Evolutionary conservation across 2,797 vertebrate genomes (phyloP).

Genomic region (Tapera naevia): DNA sequence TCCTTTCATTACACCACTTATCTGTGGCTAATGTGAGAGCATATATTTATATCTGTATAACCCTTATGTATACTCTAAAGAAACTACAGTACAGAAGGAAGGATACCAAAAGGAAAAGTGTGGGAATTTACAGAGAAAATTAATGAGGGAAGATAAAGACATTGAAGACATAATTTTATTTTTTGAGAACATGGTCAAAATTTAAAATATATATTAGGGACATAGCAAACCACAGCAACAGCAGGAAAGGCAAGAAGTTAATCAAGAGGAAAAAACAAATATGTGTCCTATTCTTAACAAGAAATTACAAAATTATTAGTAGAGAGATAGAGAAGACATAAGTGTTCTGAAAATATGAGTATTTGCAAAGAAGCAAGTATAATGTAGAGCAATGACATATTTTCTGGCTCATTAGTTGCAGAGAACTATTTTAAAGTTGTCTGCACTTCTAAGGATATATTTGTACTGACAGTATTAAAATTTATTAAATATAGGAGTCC

Average conservation of each 20-base stretch:
- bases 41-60: not conserved
- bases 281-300: not conserved
- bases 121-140: not conserved
- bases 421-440: not conserved
- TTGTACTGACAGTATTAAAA: not conserved
- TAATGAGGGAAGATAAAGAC: not conserved
- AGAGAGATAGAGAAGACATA: not conserved
- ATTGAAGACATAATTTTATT: not conserved
- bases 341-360: not conserved
- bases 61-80: not conserved
- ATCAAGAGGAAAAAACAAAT: not conserved
- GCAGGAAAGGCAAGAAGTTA: not conserved
- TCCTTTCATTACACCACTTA: not conserved
- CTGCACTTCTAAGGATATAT: not conserved
- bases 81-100: not conserved
- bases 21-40: not conserved
- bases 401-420: not conserved
- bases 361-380: not conserved
- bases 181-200: not conserved
- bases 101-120: not conserved
- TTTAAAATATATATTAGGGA: not conserved
- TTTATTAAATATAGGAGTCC: not conserved
- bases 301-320: not conserved
- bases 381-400: not conserved
- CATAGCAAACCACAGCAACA: not conserved